phyloP scores from a whole-genome alignment of 2,888 invertebrate genomes.

The Hypomecis atomaria region DNA sequence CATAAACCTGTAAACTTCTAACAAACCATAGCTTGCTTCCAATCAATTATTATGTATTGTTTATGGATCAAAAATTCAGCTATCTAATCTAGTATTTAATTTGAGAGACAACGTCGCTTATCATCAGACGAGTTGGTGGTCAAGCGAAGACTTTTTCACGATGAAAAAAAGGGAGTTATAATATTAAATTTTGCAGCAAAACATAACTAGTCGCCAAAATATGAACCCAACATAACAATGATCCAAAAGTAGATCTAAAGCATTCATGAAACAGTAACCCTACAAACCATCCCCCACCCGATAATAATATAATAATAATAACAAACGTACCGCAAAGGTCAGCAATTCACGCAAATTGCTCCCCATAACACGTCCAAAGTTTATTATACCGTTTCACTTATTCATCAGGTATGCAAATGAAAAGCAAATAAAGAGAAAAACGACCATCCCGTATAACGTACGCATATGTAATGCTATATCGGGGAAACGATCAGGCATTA shows the following conservation, averaged over 20 bases:
- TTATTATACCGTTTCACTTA: constrained; percentile 60
- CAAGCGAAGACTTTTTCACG: no score
- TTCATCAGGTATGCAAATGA: constrained; percentile 72
- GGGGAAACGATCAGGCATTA: constrained; percentile 73
- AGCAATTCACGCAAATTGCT: constrained; percentile 42
- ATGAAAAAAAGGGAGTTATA: no score
- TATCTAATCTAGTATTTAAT: no score
- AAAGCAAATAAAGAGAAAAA: constrained; percentile 72
- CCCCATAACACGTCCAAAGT: constrained; percentile 49
- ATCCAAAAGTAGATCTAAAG: neutral
- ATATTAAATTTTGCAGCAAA: no score
- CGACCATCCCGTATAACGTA: constrained; percentile 58
- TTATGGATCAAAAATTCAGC: no score
- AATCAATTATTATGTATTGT: no score
- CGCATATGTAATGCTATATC: constrained; percentile 62
- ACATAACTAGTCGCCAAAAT: no score
- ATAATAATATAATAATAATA: constrained; percentile 41
- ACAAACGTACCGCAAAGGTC: constrained; percentile 40
- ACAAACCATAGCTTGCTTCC: no score
- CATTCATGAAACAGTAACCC: constrained; percentile 14
- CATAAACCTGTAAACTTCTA: no score
- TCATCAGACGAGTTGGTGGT: no score
- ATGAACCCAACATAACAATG: neutral
- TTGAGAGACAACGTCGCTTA: no score
- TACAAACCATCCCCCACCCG: constrained; percentile 30